Conservation (phyloP, 2,888 invertebrate species). For the Pseudococcus jackbeardsleyi region DNA sequence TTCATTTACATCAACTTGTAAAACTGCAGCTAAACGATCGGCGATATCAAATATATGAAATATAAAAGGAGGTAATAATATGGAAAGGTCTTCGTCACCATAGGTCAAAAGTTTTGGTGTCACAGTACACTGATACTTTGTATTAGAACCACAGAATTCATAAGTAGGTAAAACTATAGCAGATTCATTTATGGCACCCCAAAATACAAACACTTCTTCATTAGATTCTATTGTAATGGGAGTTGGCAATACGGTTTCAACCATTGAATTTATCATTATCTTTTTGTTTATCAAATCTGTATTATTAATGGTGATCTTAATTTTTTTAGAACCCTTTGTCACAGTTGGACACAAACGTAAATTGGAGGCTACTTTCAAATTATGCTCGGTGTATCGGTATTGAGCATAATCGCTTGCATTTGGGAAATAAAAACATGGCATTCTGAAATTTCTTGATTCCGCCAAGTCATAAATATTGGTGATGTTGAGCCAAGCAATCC, state of each 20-base stretch:
- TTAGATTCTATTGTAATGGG: too few relatives aligned
- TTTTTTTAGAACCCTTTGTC: too few relatives aligned
- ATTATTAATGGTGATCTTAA: too few relatives aligned
- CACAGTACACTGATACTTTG: neutral
- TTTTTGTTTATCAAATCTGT: too few relatives aligned
- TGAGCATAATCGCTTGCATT: neutral
- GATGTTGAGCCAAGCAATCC: neutral
- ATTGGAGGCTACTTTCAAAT: neutral
- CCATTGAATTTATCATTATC: too few relatives aligned
- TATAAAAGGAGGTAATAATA: neutral
- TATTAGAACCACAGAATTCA: too few relatives aligned
- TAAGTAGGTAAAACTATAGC: too few relatives aligned
- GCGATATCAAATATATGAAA: neutral
- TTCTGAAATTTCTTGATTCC: neutral
- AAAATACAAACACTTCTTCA: too few relatives aligned
- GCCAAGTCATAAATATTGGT: neutral
- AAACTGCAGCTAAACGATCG: neutral
- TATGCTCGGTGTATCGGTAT: neutral
- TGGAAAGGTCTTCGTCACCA: neutral
- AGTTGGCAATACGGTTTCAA: too few relatives aligned
- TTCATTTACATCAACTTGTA: neutral
- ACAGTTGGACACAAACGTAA: neutral
- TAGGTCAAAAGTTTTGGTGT: neutral
- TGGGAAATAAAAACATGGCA: neutral
- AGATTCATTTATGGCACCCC: too few relatives aligned